phyloP scores from a whole-genome alignment of 2,888 invertebrate genomes.

The Acleris emargana region DNA sequence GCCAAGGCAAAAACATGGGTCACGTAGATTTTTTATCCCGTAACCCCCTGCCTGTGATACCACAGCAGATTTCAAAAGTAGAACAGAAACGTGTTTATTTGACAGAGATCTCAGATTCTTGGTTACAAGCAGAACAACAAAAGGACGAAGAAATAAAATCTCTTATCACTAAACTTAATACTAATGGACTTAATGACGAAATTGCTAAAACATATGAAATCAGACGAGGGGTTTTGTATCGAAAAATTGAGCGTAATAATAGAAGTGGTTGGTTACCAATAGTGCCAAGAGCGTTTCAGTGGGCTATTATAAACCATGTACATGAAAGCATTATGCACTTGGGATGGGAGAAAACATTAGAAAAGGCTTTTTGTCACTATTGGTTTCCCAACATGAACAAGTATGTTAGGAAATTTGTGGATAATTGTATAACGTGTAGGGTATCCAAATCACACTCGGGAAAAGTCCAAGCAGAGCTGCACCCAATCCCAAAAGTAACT shows the following conservation, averaged over 20 bases:
- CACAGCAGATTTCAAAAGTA: too few species aligned
- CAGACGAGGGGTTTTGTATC: background rate
- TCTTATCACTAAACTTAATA: background rate
- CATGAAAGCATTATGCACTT: constrained; percentile 8
- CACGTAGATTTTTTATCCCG: constrained; percentile 6
- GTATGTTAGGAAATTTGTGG: background rate
- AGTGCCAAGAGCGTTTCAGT: constrained; percentile 1
- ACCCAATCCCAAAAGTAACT: constrained; percentile 5
- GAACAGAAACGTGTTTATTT: background rate
- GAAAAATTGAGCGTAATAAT: constrained; percentile 6
- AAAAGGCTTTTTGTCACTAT: constrained; percentile 6
- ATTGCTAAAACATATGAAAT: constrained; percentile 13
- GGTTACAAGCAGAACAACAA: background rate
- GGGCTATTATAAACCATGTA: constrained; percentile 6
- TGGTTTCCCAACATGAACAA: constrained; percentile 6
- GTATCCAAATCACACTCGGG: constrained; percentile 2
- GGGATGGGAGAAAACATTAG: constrained; percentile 13
- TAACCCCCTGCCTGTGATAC: constrained; percentile 3
- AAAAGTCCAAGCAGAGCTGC: constrained; percentile 11
- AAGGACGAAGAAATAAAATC: too few species aligned
- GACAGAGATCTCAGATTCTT: constrained; percentile 4
- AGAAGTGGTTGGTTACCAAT: constrained; percentile 6
- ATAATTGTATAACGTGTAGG: background rate
- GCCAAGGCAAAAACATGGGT: background rate
- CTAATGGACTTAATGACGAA: background rate